Percentiles rank a stretch among this genome's conserved stretches.
Conservation (phyloP, 2,113 vertebrate species). For the Epinephelus lanceolatus region DNA sequence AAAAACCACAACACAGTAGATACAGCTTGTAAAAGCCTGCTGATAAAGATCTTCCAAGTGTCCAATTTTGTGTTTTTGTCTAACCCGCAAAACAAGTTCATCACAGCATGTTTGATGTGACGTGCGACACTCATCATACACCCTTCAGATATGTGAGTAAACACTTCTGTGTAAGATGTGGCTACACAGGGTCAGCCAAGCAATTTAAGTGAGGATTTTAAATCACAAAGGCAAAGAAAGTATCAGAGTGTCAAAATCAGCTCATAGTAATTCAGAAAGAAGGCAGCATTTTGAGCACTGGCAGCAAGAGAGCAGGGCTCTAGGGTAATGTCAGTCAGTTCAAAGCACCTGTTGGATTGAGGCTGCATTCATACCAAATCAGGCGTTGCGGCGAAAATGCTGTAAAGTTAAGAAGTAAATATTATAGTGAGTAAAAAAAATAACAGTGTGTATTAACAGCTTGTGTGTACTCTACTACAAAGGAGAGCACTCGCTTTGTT, state of each 20-base stretch:
- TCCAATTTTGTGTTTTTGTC: background rate
- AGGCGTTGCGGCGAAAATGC: no score
- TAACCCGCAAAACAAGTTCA: constrained; percentile 1
- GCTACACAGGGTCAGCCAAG: background rate
- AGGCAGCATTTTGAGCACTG: background rate
- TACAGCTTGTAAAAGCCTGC: background rate
- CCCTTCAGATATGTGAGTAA: background rate
- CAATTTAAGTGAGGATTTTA: background rate
- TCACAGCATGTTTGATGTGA: background rate
- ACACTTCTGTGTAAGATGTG: background rate
- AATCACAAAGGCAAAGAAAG: background rate
- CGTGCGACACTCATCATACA: background rate
- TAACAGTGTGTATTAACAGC: no score
- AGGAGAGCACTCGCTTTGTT: no score
- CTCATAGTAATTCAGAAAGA: background rate
- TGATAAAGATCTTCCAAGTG: background rate
- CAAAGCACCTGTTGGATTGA: background rate
- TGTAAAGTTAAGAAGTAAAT: no score
- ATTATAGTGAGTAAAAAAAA: no score
- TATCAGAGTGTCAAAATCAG: no score
- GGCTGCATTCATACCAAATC: no score
- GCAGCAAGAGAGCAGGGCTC: background rate
- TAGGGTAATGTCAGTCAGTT: background rate
- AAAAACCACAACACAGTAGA: background rate
- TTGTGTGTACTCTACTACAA: no score